Evolutionary conservation across 2,888 invertebrate species (phyloP).

Genomic region (Calameuta idolon): DNA sequence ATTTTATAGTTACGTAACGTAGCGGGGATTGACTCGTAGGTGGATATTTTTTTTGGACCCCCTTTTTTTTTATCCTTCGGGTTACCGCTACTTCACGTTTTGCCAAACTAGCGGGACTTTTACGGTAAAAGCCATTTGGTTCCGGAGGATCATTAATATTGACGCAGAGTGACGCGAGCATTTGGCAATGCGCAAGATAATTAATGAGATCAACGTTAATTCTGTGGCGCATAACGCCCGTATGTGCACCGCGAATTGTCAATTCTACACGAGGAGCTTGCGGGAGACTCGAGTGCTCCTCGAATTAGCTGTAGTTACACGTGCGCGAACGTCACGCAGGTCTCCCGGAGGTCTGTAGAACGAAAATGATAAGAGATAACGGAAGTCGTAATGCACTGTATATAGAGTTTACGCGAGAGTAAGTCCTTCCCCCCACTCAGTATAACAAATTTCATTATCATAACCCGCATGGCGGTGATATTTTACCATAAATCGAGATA

Average conservation of each 20-base stretch:
- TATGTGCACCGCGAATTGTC: neutral
- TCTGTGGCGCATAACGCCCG: neutral
- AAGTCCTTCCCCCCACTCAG: too few species aligned
- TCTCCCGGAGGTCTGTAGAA: neutral
- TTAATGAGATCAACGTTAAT: neutral
- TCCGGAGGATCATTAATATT: neutral
- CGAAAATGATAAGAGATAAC: neutral
- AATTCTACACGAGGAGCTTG: neutral
- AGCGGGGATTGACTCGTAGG: neutral
- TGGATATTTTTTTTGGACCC: neutral
- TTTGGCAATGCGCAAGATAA: neutral
- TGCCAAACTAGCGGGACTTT: neutral
- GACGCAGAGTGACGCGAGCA: neutral
- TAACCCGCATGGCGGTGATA: conserved; percentile 43
- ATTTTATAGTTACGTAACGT: neutral
- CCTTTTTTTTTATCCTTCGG: neutral
- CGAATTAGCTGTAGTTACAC: neutral
- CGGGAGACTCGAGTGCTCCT: neutral
- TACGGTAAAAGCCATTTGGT: neutral
- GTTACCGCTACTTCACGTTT: neutral
- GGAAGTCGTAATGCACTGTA: neutral
- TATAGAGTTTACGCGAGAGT: neutral
- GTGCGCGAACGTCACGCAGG: neutral
- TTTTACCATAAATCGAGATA: conserved; percentile 18
- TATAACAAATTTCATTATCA: conserved; percentile 42